Evolutionary conservation across 2,888 invertebrate species (phyloP).

Genomic region (Azorinus chamasolen): DNA sequence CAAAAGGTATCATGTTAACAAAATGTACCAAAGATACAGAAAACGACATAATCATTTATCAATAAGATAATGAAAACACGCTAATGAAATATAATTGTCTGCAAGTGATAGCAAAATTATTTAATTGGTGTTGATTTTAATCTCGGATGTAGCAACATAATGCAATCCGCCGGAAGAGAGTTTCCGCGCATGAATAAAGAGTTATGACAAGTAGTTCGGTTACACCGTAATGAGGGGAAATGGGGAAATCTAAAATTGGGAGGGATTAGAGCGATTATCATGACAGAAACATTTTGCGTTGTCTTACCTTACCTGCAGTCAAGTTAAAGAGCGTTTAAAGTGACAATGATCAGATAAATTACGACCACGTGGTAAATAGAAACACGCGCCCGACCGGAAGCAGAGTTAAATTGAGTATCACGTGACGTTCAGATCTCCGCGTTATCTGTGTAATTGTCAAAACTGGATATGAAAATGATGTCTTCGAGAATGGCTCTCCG

Average conservation of each 20-base stretch:
- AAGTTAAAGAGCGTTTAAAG: conserved; percentile 44
- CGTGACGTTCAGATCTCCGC: too few species aligned
- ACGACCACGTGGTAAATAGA: conserved; percentile 30
- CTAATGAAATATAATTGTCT: conserved; percentile 57
- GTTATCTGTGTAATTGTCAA: too few species aligned
- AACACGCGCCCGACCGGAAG: conserved; percentile 25
- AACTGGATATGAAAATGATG: too few species aligned
- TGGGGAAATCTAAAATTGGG: conserved; percentile 49
- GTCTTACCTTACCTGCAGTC: conserved; percentile 40
- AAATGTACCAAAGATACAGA: too few species aligned
- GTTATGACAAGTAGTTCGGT: conserved; percentile 63
- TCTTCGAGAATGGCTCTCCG: too few species aligned
- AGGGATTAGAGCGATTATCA: conserved; percentile 47
- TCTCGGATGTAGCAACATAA: conserved; percentile 59
- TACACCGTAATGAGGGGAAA: conserved; percentile 61
- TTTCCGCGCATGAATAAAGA: conserved; percentile 58
- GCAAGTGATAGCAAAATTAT: conserved; percentile 65
- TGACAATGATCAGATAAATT: conserved; percentile 60
- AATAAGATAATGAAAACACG: conserved; percentile 58
- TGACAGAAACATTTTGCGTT: conserved; percentile 47
- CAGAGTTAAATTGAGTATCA: not conserved
- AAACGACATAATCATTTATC: conserved; percentile 51
- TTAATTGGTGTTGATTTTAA: conserved; percentile 60
- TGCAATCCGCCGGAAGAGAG: conserved; percentile 61
- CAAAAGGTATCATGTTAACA: too few species aligned